These are phyloP conservation scores for Serrognathus titanus DNA, from an alignment of 2,888 invertebrate genomes.

Conservation along the genomic window DNA sequence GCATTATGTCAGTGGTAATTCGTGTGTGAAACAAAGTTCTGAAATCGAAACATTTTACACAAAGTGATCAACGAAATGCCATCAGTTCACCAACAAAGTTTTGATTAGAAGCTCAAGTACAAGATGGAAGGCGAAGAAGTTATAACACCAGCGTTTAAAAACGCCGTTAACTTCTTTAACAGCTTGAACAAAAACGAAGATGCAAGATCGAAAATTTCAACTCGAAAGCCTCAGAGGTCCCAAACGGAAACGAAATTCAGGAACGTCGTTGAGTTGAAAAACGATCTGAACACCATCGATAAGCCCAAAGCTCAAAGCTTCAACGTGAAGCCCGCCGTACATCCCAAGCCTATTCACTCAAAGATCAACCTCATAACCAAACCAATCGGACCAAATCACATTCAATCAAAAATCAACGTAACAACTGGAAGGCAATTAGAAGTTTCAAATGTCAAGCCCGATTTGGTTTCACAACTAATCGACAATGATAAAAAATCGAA, in stretches of 20 bases:
- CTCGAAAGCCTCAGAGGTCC: too few relatives aligned
- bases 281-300: slow-evolving; percentile 9
- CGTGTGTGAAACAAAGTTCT: not conserved
- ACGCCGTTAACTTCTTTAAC: slow-evolving; percentile 25
- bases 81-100: not conserved
- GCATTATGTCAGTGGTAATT: not conserved
- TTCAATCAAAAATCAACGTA: too few relatives aligned
- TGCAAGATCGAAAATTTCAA: slow-evolving; percentile 3
- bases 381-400: too few relatives aligned
- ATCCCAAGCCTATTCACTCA: too few relatives aligned
- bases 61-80: not conserved
- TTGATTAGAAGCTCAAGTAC: not conserved
- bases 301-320: slow-evolving; percentile 1
- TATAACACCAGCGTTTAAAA: slow-evolving; percentile 23
- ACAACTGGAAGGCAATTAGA: too few relatives aligned
- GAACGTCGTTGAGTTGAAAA: not conserved
- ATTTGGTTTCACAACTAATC: too few relatives aligned
- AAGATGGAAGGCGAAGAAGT: slow-evolving; percentile 21
- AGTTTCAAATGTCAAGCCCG: too few relatives aligned
- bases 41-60: too few relatives aligned
- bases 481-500: too few relatives aligned
- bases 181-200: slow-evolving; percentile 17
- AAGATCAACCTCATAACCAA: too few relatives aligned
- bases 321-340: too few relatives aligned
- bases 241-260: too few relatives aligned